These are phyloP conservation scores for Chymomyza caudatula DNA, from an alignment of 2,888 invertebrate species.

Conservation along the genomic window DNA sequence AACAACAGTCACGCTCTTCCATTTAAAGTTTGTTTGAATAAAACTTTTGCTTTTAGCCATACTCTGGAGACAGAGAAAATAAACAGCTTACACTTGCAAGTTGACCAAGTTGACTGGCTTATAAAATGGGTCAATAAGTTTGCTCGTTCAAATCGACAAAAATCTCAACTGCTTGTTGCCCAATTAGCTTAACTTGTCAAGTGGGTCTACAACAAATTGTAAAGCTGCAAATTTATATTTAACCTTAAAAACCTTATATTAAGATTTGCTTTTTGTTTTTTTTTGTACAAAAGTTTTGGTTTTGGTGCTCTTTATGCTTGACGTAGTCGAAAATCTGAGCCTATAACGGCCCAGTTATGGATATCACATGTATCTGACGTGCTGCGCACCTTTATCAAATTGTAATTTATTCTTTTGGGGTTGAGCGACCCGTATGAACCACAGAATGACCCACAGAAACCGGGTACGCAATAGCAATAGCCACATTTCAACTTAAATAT, in stretches of 20 bases:
- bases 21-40: conserved; percentile 39
- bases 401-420: conserved; percentile 35
- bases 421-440: not conserved
- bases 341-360: not conserved
- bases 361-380: not conserved
- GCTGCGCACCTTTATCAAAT: conserved; percentile 30
- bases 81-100: not conserved
- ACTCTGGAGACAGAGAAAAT: not conserved
- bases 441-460: not conserved
- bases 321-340: not conserved
- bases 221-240: not conserved
- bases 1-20: conserved; percentile 60
- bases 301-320: not conserved
- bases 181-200: not conserved
- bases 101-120: not conserved
- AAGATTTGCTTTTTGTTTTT: too few species aligned
- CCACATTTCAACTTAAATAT: conserved; percentile 58
- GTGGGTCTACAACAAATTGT: not conserved
- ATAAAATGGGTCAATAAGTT: not conserved
- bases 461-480: conserved; percentile 7
- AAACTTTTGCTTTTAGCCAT: conserved; percentile 14
- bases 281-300: not conserved
- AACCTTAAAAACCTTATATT: not conserved
- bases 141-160: not conserved
- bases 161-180: not conserved